A percentile compares a stretch with the other conserved stretches of the same genome.
Conservation (phyloP, 2,113 vertebrate genomes). For the Tychaedon coryphoeus region DNA sequence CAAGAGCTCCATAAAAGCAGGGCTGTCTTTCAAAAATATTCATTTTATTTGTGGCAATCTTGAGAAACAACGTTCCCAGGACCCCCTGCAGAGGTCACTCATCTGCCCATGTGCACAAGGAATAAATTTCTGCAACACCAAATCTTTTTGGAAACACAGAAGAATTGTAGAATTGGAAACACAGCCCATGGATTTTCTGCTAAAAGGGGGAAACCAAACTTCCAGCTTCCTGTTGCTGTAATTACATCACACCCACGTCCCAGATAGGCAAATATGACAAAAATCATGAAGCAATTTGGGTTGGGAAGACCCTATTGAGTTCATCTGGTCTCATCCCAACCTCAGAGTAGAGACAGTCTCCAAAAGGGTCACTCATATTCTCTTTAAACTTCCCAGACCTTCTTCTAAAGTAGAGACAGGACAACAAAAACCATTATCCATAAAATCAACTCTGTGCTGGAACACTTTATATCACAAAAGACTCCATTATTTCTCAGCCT, state of each 20-base stretch:
- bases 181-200: neutral
- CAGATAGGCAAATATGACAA: fast-evolving
- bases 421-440: neutral
- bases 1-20: neutral
- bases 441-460: neutral
- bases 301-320: neutral
- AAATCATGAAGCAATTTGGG: neutral
- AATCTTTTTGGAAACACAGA: no score
- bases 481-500: neutral
- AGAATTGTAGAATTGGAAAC: neutral
- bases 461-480: fast-evolving
- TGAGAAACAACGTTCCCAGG: neutral
- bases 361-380: fast-evolving
- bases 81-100: neutral
- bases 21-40: neutral
- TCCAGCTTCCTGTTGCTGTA: neutral
- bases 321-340: neutral
- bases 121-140: neutral
- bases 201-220: neutral
- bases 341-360: neutral
- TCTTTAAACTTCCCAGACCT: neutral
- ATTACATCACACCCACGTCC: no score
- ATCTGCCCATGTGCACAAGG: neutral
- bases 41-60: neutral
- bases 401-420: neutral